Evolutionary conservation across 2,113 vertebrate species (phyloP), one percentile per base, ranked within the genome.

Genomic region (Polyodon spathula): DNA sequence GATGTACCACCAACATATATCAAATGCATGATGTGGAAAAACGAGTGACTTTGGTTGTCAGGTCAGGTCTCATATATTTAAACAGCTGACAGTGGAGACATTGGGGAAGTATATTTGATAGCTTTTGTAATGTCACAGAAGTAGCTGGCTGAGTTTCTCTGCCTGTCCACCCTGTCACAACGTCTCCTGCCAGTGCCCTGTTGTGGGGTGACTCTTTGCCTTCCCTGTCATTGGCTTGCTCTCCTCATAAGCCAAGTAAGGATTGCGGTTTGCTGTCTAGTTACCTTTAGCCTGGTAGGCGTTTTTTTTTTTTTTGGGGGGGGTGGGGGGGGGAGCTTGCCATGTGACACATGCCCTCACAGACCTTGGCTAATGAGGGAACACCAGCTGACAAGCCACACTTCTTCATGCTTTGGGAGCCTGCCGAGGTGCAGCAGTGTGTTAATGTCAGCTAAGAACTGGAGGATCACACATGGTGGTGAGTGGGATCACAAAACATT

Each of bases 271-370:
- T 69, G 66, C 73, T 66, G 55, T 56, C 54, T 40, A 75, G 80
- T 88, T 77, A 88, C 87, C 87, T 91, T 90, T 93, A 76, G 72
- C 89, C 89, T 76, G 78, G 63, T 84, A 78, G 84, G 82, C 80
- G 80, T 70, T 66, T n/a, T n/a, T n/a, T n/a, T n/a, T n/a, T n/a
- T n/a, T n/a, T n/a, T n/a, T n/a, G 5, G 60, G 51, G 6, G 55
- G 6, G 27, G 16, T 27, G 62, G 61, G 17, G 37, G 51, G 57
- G 57, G 50, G 72, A 54, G 0, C 58, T 40, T 17, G 60, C 54
- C 84, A 84, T 82, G 83, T 87, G 88, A 84, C 71, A 61, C 3
- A 16, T 51, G 77, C 78, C 76, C 81, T 58, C 0, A 63, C 74
- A 73, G 85, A 84, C 79, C 83, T 88, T 86, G 80, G 77, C 75